Evolutionary conservation across 2,797 vertebrate species (phyloP).

Genomic region (Chiloscyllium punctatum): DNA sequence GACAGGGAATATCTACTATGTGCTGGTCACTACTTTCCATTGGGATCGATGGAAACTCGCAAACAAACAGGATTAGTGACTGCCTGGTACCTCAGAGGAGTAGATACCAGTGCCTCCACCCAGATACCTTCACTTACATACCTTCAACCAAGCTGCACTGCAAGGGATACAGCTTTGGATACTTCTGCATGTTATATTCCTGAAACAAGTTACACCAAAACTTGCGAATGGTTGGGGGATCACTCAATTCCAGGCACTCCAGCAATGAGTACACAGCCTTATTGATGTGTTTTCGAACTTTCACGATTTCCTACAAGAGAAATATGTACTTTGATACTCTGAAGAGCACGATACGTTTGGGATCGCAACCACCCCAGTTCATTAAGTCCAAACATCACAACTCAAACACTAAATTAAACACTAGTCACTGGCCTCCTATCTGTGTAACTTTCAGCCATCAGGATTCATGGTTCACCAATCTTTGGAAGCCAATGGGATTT

Average conservation of each 20-base stretch:
- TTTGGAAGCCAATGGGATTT: too few species aligned
- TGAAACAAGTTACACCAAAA: slow-evolving; percentile 8
- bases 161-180: not conserved
- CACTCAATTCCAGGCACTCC: not conserved
- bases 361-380: not conserved
- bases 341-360: not conserved
- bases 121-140: not conserved
- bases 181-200: not conserved
- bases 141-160: not conserved
- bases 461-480: not conserved
- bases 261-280: not conserved
- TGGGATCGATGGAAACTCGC: not conserved
- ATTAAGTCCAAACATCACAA: not conserved
- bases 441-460: not conserved
- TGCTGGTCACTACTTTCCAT: not conserved
- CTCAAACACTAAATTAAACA: not conserved
- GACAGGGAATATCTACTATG: too few species aligned
- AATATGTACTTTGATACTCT: not conserved
- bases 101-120: not conserved
- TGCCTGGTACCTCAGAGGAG: not conserved
- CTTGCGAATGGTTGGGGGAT: not conserved
- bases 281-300: not conserved
- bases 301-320: not conserved
- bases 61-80: not conserved
- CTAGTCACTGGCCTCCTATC: not conserved